Evolutionary conservation across 2,113 vertebrate species (phyloP).

Genomic region (Lagenorhynchus albirostris): DNA sequence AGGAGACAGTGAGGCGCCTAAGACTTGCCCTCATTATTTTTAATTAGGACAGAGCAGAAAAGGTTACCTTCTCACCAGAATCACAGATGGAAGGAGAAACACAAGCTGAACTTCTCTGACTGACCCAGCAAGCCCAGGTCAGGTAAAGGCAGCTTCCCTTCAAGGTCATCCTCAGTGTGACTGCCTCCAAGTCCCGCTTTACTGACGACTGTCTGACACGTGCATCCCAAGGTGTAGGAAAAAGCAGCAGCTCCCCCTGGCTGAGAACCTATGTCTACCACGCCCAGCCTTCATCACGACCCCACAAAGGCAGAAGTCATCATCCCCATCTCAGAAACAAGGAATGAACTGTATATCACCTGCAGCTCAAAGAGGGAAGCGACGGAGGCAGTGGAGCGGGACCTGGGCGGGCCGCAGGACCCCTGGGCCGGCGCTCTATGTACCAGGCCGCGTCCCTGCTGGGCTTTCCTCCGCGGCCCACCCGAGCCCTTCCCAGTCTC

Average conservation of each 20-base stretch:
- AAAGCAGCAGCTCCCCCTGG: not conserved
- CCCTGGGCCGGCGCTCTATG: accelerated
- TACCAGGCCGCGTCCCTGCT: not conserved
- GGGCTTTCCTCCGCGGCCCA: not conserved
- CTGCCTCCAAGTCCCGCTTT: not conserved
- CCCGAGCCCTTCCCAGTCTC: not conserved
- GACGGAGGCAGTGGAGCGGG: accelerated
- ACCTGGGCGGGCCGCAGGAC: not conserved
- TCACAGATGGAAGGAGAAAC: not conserved
- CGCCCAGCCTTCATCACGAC: accelerated
- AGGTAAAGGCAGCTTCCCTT: not conserved
- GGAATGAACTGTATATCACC: accelerated
- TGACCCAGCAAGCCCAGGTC: not conserved
- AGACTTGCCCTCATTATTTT: not conserved
- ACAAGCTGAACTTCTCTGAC: not conserved
- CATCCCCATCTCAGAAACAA: accelerated
- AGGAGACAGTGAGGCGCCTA: not conserved
- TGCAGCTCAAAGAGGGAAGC: not conserved
- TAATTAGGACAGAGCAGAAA: not conserved
- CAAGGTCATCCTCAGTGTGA: not conserved
- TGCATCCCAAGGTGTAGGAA: not conserved
- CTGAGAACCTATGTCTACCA: not conserved
- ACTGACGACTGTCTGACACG: not conserved
- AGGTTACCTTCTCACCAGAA: not conserved
- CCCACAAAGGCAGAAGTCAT: not conserved